phyloP scores from a whole-genome alignment of 2,888 invertebrate species.

The Lithosia quadra region DNA sequence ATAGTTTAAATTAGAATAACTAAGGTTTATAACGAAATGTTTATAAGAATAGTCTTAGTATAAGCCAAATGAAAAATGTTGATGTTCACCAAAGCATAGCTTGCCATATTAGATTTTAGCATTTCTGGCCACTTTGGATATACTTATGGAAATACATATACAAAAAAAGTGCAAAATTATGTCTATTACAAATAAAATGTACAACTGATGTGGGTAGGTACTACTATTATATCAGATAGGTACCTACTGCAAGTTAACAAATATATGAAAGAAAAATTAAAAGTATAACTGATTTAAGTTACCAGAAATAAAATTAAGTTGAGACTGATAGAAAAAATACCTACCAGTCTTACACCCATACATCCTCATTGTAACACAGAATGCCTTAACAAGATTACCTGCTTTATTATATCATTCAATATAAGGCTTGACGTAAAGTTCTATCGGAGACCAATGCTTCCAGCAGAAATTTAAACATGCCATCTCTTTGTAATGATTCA shows the following conservation, averaged over 20 bases:
- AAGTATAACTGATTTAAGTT: constrained; percentile 31
- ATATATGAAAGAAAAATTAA: neutral
- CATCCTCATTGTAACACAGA: neutral
- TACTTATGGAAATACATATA: constrained; percentile 27
- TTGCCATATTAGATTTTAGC: constrained; percentile 84
- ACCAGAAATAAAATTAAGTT: constrained; percentile 28
- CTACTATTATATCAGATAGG: constrained; percentile 19
- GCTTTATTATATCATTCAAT: neutral
- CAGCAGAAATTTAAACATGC: constrained; percentile 1
- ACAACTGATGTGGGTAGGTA: constrained; percentile 26
- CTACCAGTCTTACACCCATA: constrained; percentile 3
- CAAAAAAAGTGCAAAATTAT: constrained; percentile 38
- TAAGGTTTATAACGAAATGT: constrained; percentile 42
- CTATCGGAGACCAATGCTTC: neutral
- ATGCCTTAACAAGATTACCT: neutral
- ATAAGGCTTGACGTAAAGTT: constrained; percentile 2
- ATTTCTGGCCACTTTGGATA: constrained; percentile 64
- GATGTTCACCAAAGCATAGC: constrained; percentile 83
- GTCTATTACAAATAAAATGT: constrained; percentile 15
- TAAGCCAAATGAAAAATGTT: constrained; percentile 69
- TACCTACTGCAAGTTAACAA: neutral
- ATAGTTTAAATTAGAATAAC: constrained; percentile 35
- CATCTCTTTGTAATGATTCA: neutral
- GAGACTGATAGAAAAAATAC: constrained; percentile 13
- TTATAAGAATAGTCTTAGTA: constrained; percentile 53